These are phyloP conservation scores for Sebastes taczanowskii DNA, from an alignment of 2,797 vertebrate genomes.

Conservation along the genomic window DNA sequence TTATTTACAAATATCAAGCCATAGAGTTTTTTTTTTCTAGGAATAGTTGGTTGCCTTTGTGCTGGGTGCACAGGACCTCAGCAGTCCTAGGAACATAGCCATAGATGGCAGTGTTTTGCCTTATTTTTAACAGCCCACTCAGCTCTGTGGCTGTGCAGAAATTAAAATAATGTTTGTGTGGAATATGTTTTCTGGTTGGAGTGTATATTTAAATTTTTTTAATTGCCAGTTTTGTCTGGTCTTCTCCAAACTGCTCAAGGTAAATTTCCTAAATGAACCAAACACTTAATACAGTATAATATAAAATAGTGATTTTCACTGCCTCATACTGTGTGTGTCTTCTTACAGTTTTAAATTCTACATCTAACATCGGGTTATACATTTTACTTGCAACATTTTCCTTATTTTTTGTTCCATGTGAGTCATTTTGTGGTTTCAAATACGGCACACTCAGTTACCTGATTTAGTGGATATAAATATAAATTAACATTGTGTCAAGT, in stretches of 20 bases:
- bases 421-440: background rate
- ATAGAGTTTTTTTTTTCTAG: slow-evolving; percentile 32
- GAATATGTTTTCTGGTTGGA: slow-evolving; percentile 26
- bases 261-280: slow-evolving; percentile 10
- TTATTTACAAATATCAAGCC: slow-evolving; percentile 69
- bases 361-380: background rate
- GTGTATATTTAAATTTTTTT: slow-evolving; percentile 17
- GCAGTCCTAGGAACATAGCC: slow-evolving; percentile 80
- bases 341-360: background rate
- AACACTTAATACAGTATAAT: background rate
- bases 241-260: background rate
- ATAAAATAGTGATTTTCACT: background rate
- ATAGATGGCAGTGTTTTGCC: slow-evolving; percentile 89
- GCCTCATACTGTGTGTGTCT: background rate
- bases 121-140: slow-evolving; percentile 76
- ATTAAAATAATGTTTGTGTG: slow-evolving; percentile 40
- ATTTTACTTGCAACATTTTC: background rate
- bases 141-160: slow-evolving; percentile 55
- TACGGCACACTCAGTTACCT: background rate
- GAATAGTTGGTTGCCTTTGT: slow-evolving; percentile 73
- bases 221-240: slow-evolving; percentile 5
- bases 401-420: background rate
- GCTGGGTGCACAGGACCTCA: slow-evolving; percentile 71
- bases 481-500: background rate
- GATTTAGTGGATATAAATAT: background rate